These are phyloP conservation scores for Cichlasoma orientale DNA, from an alignment of 2,797 vertebrate genomes.

Conservation along the genomic window DNA sequence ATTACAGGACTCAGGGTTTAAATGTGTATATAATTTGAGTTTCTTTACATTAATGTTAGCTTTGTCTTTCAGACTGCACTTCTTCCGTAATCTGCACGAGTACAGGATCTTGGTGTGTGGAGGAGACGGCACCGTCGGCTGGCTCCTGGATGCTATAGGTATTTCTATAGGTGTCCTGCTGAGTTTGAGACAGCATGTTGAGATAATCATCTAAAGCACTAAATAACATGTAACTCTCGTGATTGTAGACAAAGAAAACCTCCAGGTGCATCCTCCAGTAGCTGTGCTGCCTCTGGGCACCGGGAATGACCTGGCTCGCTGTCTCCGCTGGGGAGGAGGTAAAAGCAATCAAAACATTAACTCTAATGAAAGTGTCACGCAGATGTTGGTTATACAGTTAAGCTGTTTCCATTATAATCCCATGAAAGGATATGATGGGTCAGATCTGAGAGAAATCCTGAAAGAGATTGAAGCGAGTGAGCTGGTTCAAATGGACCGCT, in stretches of 20 bases:
- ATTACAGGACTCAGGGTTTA: not conserved
- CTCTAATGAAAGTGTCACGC: not conserved
- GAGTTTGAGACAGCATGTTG: conserved; percentile 25
- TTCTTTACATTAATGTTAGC: not conserved
- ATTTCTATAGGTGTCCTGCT: conserved; percentile 14
- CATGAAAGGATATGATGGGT: conserved; percentile 88
- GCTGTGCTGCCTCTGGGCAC: conserved; percentile 93
- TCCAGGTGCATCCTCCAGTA: conserved; percentile 84
- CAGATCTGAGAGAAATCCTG: conserved; percentile 87
- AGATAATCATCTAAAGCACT: not conserved
- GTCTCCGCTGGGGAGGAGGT: conserved; percentile 96
- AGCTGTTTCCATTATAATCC: not conserved
- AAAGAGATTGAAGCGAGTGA: conserved; percentile 86
- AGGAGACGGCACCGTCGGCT: conserved; percentile 94
- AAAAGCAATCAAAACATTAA: conserved; percentile 37
- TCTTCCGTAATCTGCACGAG: conserved; percentile 86
- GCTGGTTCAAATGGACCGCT: conserved; percentile 87
- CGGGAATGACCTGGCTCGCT: conserved; percentile 94
- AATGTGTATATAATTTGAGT: not conserved
- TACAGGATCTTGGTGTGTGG: conserved; percentile 91
- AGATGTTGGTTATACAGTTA: not conserved
- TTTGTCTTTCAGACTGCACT: conserved; percentile 81
- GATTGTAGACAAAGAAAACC: conserved; percentile 86
- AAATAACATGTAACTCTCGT: conserved; percentile 9
- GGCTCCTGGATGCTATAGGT: conserved; percentile 95